Conservation (phyloP, 1,140 invertebrate genomes). For the Hycleus phaleratus region DNA sequence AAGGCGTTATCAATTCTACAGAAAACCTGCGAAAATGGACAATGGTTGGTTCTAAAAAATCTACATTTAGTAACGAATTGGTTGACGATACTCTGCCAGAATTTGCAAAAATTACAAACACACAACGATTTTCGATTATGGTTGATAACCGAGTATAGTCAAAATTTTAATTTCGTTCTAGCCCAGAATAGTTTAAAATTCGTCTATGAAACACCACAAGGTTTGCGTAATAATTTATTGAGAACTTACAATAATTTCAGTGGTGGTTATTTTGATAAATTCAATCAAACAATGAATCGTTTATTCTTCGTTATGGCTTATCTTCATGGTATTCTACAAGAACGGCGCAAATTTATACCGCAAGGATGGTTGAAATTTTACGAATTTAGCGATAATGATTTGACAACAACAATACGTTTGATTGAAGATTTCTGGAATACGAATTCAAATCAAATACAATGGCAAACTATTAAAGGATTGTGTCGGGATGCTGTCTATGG, state of each 20-base stretch:
- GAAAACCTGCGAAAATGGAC: constrained; percentile 30
- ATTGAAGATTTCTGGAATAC: constrained; percentile 51
- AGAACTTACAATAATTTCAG: constrained; percentile 42
- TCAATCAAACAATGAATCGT: constrained; percentile 37
- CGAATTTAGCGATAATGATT: constrained; percentile 81
- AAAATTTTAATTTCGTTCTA: constrained; percentile 53
- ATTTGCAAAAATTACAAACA: constrained; percentile 51
- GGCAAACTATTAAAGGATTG: constrained; percentile 74
- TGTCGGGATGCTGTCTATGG: constrained; percentile 81
- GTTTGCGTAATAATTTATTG: constrained; percentile 51
- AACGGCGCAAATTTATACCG: constrained; percentile 78
- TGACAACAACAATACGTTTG: constrained; percentile 68
- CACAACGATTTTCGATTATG: constrained; percentile 63
- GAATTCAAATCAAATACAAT: constrained; percentile 48
- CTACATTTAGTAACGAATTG: constrained; percentile 77
- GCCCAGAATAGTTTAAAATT: constrained; percentile 56
- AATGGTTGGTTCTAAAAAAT: constrained; percentile 80
- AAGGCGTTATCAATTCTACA: constrained; percentile 48
- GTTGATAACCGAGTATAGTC: constrained; percentile 65
- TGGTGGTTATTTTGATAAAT: constrained; percentile 34
- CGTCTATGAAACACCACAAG: constrained; percentile 72
- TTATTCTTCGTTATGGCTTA: constrained; percentile 66
- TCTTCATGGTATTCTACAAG: constrained; percentile 82
- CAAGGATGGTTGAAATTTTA: constrained; percentile 83
- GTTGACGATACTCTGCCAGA: constrained; percentile 66